phyloP scores from a whole-genome alignment of 1,140 invertebrate species.

The Anadara kagoshimensis region DNA sequence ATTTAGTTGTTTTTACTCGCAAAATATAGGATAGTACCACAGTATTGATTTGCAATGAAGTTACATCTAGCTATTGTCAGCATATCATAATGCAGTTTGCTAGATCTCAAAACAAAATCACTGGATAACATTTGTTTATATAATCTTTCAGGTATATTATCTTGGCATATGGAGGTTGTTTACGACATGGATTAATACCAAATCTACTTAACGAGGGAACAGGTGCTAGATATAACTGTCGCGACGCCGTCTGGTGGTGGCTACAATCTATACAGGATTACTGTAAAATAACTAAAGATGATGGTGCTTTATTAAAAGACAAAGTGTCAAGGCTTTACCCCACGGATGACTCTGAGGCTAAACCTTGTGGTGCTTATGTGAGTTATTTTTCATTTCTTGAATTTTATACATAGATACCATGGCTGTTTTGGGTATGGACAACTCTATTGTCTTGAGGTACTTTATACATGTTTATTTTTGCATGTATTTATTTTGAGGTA shows the following conservation, averaged over 20 bases:
- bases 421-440: too few species aligned
- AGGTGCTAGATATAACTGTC: conserved; percentile 92
- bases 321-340: conserved; percentile 69
- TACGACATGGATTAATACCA: conserved; percentile 98
- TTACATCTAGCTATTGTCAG: too few species aligned
- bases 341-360: conserved; percentile 59
- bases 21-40: too few species aligned
- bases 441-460: too few species aligned
- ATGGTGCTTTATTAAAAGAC: conserved; percentile 65
- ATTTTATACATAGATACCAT: too few species aligned
- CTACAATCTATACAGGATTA: conserved; percentile 90
- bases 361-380: conserved; percentile 52
- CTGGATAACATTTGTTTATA: too few species aligned
- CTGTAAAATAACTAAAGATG: conserved; percentile 71
- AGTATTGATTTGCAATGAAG: too few species aligned
- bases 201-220: conserved; percentile 94
- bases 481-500: too few species aligned
- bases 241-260: conserved; percentile 99
- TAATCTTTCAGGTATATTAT: conserved; percentile 83
- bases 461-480: too few species aligned
- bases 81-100: too few species aligned
- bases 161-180: conserved; percentile 89
- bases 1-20: too few species aligned
- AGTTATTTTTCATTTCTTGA: conserved; percentile 28
- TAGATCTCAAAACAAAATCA: too few species aligned